Evolutionary conservation across 2,113 vertebrate species (phyloP).

Genomic region (Zeus faber): DNA sequence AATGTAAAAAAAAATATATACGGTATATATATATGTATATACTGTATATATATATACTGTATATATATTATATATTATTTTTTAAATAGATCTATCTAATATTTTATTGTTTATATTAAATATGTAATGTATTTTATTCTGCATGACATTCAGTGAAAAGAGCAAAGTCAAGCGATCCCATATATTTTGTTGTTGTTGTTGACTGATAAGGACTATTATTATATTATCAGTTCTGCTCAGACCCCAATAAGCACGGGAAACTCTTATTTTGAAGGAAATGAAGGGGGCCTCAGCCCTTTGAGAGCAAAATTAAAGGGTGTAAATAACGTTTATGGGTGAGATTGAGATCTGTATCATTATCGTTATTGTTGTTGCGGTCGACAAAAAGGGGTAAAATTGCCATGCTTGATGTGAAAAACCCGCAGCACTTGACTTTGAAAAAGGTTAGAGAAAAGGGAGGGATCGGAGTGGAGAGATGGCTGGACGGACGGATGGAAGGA

Average conservation of each 20-base stretch:
- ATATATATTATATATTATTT: too few species aligned
- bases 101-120: too few species aligned
- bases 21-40: too few species aligned
- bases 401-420: slow-evolving; percentile 54
- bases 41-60: too few species aligned
- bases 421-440: slow-evolving; percentile 47
- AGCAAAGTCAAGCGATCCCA: too few species aligned
- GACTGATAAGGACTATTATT: slow-evolving; percentile 43
- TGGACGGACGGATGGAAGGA: background rate
- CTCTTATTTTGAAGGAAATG: slow-evolving; percentile 47
- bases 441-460: slow-evolving; percentile 38
- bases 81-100: too few species aligned
- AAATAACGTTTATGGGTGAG: slow-evolving; percentile 54
- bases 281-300: slow-evolving; percentile 46
- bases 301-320: slow-evolving; percentile 56
- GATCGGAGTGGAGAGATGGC: background rate
- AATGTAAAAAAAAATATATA: too few species aligned
- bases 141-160: slow-evolving; percentile 20
- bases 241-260: slow-evolving; percentile 34
- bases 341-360: slow-evolving; percentile 52
- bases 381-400: slow-evolving; percentile 39
- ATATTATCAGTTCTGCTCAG: slow-evolving; percentile 50
- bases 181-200: background rate
- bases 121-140: slow-evolving; percentile 32
- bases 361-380: slow-evolving; percentile 46